Base-by-base conservation (phyloP, 2,888 invertebrate genomes). In the Graphium colonna region DNA sequence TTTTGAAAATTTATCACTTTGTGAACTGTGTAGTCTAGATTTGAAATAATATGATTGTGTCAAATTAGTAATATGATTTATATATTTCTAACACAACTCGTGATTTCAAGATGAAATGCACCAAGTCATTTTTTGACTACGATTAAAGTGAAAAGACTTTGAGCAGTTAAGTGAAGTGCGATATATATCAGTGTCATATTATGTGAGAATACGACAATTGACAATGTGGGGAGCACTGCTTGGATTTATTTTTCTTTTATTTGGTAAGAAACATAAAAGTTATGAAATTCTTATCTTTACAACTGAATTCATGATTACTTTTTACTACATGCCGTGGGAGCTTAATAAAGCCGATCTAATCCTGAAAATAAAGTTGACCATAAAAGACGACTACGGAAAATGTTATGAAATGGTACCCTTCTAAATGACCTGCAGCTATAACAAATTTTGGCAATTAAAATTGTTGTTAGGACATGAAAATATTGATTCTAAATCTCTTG, bases 181-280 rank as follows among this genome's bases (percentile, higher is more conserved):
- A 43, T 10, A 12, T 12, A 15, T 12, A 1, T 28, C 3, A 26
- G 15, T 26, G 9, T 50, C n/a, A 36, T 33, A 50, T 49, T 18
- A 49, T 53, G 53, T 53, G 48, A 49, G 31, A n/a, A 7, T 39
- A 31, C 8, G 13, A 10, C 8, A 28, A 3, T n/a, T 18, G 38
- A 49, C 43, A 18, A 53, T 53, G 53, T 42, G 43, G 53, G 38
- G 28, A 13, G 49, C 33, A 3, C 33, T 44, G 38, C 44, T 53
- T 38, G 53, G 53, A 49, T 48, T 53, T 49, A 17, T 53, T 10
- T 31, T 53, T 31, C 49, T 53, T 16, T 33, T 50, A 31, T 53
- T 53, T 18, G 53, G 53, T 53, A 49, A 53, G 53, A 44, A 9
- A n/a, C n/a, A 16, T 12, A 36, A 13, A 36, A 36, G 13, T n/a